Evolutionary conservation across 2,113 vertebrate genomes (phyloP), one percentile per base, ranked within the genome.

Genomic region (Amblyornis subalaris): DNA sequence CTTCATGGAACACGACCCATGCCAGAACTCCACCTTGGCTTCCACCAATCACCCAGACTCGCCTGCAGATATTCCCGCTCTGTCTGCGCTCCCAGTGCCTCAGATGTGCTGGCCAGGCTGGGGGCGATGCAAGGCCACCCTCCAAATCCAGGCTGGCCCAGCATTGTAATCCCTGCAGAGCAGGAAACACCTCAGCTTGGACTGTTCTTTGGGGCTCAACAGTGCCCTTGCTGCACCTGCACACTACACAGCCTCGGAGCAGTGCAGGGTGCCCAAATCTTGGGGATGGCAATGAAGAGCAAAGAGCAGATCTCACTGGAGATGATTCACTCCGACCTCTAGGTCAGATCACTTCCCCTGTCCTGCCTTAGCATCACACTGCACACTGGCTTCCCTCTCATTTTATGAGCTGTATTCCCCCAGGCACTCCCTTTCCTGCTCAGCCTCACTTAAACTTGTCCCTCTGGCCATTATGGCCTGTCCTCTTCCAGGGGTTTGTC

Each of bases 21-120:
- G 25, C 22, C 58, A 58, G 45, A 83, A 44, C 33, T 76, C 42
- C 47, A 5, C 1, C 7, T 3, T 33, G 71, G 64, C 64, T 26
- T 25, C 12, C 18, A 9, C 19, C 3, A 2, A 1, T 14, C n/a
- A 8, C 3, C 21, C 5, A 3, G 38, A 23, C 33, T 38, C 7
- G 1, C 0, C 0, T 16, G 6, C 40, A 50, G 67, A 73, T 28
- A 26, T 24, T 65, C 50, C 36, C 48, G 13, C 44, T 42, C 12
- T 26, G 40, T 44, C 79, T 44, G 54, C 29, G 48, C 3, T 0
- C 13, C 36, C 40, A 51, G 85, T 2, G 60, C 20, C 4, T 0
- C 26, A 33, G 28, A 5, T 17, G 36, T 26, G 65, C 35, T 44
- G 42, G 38, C 36, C 57, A 54, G 24, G 15, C 38, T 23, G 35